Conservation (phyloP, 1,140 invertebrate genomes). For the Schlechtendalia chinensis region DNA sequence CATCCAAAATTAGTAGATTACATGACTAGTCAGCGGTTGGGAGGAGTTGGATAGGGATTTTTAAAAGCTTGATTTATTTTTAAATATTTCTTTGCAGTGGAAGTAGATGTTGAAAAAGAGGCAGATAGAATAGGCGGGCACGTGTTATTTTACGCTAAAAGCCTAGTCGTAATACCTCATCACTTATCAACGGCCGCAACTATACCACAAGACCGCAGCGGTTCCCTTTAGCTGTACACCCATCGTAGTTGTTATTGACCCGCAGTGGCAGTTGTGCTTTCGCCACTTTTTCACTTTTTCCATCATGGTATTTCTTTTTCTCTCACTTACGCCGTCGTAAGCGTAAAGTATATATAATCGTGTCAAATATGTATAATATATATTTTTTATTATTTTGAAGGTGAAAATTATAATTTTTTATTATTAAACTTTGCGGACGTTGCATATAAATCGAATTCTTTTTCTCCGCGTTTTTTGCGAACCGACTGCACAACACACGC, state of each 20-base stretch:
- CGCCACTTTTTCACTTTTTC: not conserved
- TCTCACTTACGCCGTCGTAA: not conserved
- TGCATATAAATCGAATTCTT: slow-evolving; percentile 16
- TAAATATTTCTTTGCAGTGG: not conserved
- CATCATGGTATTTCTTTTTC: not conserved
- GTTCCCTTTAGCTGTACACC: not conserved
- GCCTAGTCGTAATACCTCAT: not conserved
- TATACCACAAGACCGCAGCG: not conserved
- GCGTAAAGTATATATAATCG: not conserved
- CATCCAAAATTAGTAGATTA: not conserved
- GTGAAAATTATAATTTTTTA: not conserved
- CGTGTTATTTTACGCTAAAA: slow-evolving; percentile 14
- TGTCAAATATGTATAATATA: slow-evolving; percentile 4
- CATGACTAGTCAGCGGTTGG: not conserved
- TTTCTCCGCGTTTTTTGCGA: not conserved
- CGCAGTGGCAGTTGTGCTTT: not conserved
- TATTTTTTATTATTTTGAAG: not conserved
- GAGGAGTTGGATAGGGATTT: not conserved
- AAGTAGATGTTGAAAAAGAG: not conserved
- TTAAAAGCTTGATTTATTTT: slow-evolving; percentile 30
- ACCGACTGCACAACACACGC: not conserved
- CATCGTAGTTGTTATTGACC: not conserved
- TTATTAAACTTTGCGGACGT: not conserved
- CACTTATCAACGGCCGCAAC: not conserved
- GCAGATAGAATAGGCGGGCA: slow-evolving; percentile 1